phyloP scores from a whole-genome alignment of 2,797 vertebrate species.

The Xenopus petersii region DNA sequence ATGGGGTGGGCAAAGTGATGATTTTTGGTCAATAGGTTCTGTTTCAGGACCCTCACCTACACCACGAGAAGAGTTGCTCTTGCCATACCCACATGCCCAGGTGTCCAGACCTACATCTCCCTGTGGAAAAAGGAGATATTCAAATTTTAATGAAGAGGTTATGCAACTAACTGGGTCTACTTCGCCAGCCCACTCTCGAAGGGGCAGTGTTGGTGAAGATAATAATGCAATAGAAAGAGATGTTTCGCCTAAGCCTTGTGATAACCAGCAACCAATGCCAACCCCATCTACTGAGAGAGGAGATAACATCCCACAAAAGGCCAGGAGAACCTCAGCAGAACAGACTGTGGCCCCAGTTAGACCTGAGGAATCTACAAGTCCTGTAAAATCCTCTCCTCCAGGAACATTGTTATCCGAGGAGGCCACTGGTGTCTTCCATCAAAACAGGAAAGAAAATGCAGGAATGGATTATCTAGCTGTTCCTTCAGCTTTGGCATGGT shows the following conservation, averaged over 20 bases:
- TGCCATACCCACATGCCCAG: conserved; percentile 52
- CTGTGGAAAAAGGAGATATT: conserved; percentile 83
- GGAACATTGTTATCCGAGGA: conserved; percentile 56
- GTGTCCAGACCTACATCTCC: conserved; percentile 79
- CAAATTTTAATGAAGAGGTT: conserved; percentile 64
- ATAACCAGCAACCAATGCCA: conserved; percentile 48
- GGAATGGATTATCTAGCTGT: conserved; percentile 91
- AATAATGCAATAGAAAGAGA: conserved; percentile 50
- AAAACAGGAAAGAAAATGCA: conserved; percentile 59
- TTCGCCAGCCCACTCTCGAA: conserved; percentile 68
- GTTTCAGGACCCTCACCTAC: conserved; percentile 52
- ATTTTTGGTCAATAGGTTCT: conserved; percentile 54
- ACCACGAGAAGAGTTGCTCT: conserved; percentile 57
- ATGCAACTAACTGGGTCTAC: conserved; percentile 55
- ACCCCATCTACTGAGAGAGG: conserved; percentile 48
- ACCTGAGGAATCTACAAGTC: conserved; percentile 62
- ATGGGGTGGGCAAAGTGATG: conserved; percentile 54
- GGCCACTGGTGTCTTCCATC: conserved; percentile 16
- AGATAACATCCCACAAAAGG: conserved; percentile 88
- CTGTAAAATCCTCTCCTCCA: conserved; percentile 45
- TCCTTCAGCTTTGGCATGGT: conserved; percentile 84
- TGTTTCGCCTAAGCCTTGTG: conserved; percentile 53
- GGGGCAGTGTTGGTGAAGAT: conserved; percentile 83
- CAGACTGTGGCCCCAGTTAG: conserved; percentile 68
- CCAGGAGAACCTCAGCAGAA: conserved; percentile 83